Percentiles rank a stretch among this genome's conserved stretches.
Evolutionary conservation across 2,888 invertebrate genomes (phyloP).

Genomic region (Habrosyne pyritoides): DNA sequence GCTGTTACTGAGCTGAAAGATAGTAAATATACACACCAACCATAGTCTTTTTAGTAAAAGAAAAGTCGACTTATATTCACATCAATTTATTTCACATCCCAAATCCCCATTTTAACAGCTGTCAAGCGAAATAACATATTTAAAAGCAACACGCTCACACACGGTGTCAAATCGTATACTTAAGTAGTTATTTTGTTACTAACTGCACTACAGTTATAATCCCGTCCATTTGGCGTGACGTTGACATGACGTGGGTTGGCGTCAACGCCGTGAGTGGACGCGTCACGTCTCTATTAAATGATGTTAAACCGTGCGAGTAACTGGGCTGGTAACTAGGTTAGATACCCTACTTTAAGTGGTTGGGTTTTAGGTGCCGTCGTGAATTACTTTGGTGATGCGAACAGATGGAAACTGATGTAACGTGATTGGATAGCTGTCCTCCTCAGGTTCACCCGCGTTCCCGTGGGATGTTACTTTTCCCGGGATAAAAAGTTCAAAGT

Average conservation of each 20-base stretch:
- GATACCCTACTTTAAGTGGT: not conserved
- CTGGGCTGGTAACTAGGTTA: not conserved
- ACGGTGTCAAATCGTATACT: too few relatives aligned
- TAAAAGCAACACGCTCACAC: not conserved
- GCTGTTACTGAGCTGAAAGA: too few relatives aligned
- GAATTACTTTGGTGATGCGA: not conserved
- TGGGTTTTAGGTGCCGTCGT: not conserved
- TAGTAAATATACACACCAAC: too few relatives aligned
- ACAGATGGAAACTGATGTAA: not conserved
- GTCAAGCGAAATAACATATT: too few relatives aligned
- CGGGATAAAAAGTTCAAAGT: too few relatives aligned
- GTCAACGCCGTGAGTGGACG: not conserved
- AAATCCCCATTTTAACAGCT: too few relatives aligned
- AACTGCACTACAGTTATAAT: not conserved
- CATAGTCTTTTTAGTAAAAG: too few relatives aligned
- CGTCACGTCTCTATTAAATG: not conserved
- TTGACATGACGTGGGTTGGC: not conserved
- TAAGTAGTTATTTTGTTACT: not conserved
- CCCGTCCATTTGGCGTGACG: not conserved
- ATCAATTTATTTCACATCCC: too few relatives aligned
- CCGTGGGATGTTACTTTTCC: too few relatives aligned
- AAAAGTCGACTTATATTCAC: too few relatives aligned
- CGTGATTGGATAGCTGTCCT: too few relatives aligned
- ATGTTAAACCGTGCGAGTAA: constrained; percentile 2
- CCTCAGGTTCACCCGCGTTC: too few relatives aligned